These are phyloP conservation scores for Drosophila paulistorum DNA, from an alignment of 1,140 invertebrate genomes.

Conservation along the genomic window DNA sequence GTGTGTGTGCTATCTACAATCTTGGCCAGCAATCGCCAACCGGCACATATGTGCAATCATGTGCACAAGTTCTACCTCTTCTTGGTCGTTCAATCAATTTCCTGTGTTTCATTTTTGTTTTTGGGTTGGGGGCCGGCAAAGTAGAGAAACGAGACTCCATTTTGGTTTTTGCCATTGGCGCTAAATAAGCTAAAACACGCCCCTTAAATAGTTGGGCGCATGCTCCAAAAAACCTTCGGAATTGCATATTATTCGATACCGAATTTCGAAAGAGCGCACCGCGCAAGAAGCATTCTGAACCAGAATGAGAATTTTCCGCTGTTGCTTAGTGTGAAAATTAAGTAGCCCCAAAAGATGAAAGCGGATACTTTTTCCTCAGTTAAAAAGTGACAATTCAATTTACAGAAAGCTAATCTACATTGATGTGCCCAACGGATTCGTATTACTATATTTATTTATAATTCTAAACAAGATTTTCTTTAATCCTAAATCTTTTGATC, in stretches of 20 bases:
- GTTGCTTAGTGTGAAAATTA: constrained; percentile 70
- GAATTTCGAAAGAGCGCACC: constrained; percentile 45
- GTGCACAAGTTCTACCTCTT: constrained; percentile 45
- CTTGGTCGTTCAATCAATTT: constrained; percentile 65
- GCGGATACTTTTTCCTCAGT: constrained; percentile 34
- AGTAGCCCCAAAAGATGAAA: constrained; percentile 46
- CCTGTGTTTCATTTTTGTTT: constrained; percentile 36
- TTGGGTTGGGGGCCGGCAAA: constrained; percentile 1
- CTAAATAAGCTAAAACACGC: constrained; percentile 41
- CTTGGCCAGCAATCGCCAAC: constrained; percentile 72
- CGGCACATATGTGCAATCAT: constrained; percentile 78
- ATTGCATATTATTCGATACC: constrained; percentile 35
- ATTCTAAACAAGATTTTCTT: neutral
- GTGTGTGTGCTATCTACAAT: constrained; percentile 46
- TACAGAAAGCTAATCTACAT: too few relatives aligned
- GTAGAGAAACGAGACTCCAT: constrained; percentile 59
- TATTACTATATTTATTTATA: neutral
- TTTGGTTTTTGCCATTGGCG: constrained; percentile 77
- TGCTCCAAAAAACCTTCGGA: constrained; percentile 40
- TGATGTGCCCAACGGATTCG: too few relatives aligned
- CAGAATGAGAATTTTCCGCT: constrained; percentile 7
- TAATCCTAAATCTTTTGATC: constrained; percentile 30
- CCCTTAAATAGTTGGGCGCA: constrained; percentile 45
- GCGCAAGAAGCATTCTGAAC: neutral
- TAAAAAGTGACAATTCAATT: too few relatives aligned